Conservation (phyloP, 2,888 invertebrate species). For the Punctoribates punctum region DNA sequence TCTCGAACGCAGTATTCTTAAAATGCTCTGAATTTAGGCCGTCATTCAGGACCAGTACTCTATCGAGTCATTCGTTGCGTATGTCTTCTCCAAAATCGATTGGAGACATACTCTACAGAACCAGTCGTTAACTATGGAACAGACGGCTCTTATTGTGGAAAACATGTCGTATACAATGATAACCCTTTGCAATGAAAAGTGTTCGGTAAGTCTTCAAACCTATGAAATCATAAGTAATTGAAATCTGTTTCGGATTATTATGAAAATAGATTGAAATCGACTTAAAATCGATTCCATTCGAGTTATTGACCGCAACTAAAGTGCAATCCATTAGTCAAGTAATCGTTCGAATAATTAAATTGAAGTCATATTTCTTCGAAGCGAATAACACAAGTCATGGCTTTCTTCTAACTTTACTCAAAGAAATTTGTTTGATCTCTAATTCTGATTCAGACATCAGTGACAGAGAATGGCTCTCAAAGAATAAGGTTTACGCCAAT, state of each 20-base stretch:
- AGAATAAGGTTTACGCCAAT: slow-evolving; percentile 23
- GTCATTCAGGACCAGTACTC: slow-evolving; percentile 38
- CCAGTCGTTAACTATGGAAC: slow-evolving; percentile 39
- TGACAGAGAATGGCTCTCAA: slow-evolving; percentile 23
- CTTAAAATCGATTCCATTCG: slow-evolving; percentile 34
- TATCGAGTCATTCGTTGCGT: slow-evolving; percentile 33
- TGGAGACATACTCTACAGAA: slow-evolving; percentile 39
- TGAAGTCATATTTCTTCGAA: slow-evolving; percentile 37
- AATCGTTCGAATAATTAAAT: slow-evolving; percentile 39
- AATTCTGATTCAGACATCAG: background rate
- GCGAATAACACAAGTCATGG: slow-evolving; percentile 8
- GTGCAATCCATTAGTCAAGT: slow-evolving; percentile 31
- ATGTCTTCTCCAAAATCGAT: slow-evolving; percentile 33
- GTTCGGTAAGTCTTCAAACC: slow-evolving; percentile 14
- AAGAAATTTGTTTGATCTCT: slow-evolving; percentile 23
- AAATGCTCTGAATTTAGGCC: slow-evolving; percentile 15
- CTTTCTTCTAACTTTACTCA: slow-evolving; percentile 15
- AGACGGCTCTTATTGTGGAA: slow-evolving; percentile 34
- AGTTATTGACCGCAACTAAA: slow-evolving; percentile 26
- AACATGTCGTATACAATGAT: slow-evolving; percentile 39
- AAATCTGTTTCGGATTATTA: background rate
- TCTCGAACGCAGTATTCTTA: background rate
- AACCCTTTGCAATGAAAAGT: slow-evolving; percentile 24
- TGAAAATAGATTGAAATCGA: slow-evolving; percentile 18
- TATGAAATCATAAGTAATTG: background rate